These are phyloP conservation scores for Nothobranchius furzeri DNA, from an alignment of 2,113 vertebrate genomes.

Conservation along the genomic window DNA sequence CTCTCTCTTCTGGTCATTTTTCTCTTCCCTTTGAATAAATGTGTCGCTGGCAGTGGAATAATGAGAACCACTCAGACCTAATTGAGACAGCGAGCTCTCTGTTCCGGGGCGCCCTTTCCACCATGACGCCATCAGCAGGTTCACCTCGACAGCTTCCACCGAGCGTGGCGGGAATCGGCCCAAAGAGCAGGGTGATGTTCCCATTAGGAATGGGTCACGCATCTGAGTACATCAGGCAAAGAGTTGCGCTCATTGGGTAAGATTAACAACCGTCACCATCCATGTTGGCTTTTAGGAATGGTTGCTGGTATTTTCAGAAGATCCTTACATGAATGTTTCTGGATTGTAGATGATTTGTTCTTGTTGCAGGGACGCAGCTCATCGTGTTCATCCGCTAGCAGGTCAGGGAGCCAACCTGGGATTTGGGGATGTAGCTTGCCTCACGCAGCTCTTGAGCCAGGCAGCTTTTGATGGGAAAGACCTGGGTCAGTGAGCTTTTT, in stretches of 20 bases:
- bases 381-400: constrained; percentile 95
- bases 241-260: constrained; percentile 93
- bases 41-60: constrained; percentile 87
- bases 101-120: constrained; percentile 81
- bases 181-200: constrained; percentile 87
- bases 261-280: constrained; percentile 10
- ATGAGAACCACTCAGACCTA: constrained; percentile 91
- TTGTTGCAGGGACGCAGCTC: constrained; percentile 90
- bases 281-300: not conserved
- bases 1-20: constrained; percentile 20
- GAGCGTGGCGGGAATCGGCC: constrained; percentile 85
- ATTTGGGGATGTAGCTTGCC: constrained; percentile 90
- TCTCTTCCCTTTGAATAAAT: constrained; percentile 23
- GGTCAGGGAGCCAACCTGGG: constrained; percentile 98
- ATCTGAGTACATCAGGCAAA: constrained; percentile 88
- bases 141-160: constrained; percentile 93
- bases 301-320: not conserved
- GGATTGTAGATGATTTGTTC: constrained; percentile 23
- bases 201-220: constrained; percentile 93
- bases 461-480: constrained; percentile 93
- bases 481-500: constrained; percentile 83
- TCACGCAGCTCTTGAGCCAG: constrained; percentile 86
- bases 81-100: constrained; percentile 85
- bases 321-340: no score
- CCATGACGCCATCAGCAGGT: constrained; percentile 86